Conservation (phyloP, 2,888 invertebrate genomes). For the Liopterus haemorrhoidalis region DNA sequence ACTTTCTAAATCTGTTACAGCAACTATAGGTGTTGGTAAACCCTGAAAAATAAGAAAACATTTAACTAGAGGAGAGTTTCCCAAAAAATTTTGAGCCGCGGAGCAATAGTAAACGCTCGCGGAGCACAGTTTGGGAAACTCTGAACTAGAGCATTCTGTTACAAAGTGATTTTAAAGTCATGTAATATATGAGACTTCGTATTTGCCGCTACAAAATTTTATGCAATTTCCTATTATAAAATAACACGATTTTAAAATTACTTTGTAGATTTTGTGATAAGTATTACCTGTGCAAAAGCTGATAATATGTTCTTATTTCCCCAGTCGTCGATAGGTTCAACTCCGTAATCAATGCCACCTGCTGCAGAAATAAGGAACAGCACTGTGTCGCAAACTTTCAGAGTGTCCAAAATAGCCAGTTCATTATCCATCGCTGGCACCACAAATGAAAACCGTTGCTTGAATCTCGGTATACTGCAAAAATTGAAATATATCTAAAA, state of each 20-base stretch:
- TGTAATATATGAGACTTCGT: no score
- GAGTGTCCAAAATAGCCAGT: slow-evolving; percentile 68
- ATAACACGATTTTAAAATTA: not conserved
- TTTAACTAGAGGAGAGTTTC: no score
- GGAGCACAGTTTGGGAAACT: no score
- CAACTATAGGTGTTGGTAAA: slow-evolving; percentile 70
- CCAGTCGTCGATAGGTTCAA: slow-evolving; percentile 70
- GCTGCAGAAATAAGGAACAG: slow-evolving; percentile 70
- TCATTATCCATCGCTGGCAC: slow-evolving; percentile 68
- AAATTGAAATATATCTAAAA: slow-evolving; percentile 41
- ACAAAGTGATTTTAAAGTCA: slow-evolving; percentile 1
- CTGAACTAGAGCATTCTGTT: no score
- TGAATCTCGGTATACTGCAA: slow-evolving; percentile 79
- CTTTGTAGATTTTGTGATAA: no score
- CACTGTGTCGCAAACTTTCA: slow-evolving; percentile 82
- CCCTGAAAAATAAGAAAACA: slow-evolving; percentile 46
- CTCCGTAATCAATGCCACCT: slow-evolving; percentile 47
- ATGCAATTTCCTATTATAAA: not conserved
- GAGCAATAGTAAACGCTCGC: no score
- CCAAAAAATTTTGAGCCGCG: no score
- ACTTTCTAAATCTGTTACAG: slow-evolving; percentile 67
- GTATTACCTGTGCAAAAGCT: slow-evolving; percentile 64
- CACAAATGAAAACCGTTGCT: slow-evolving; percentile 80
- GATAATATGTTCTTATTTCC: slow-evolving; percentile 72
- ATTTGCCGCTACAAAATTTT: no score